A percentile compares a stretch with the other conserved stretches of the same genome.
phyloP scores from a whole-genome alignment of 2,113 vertebrate species.

The Meles meles region DNA sequence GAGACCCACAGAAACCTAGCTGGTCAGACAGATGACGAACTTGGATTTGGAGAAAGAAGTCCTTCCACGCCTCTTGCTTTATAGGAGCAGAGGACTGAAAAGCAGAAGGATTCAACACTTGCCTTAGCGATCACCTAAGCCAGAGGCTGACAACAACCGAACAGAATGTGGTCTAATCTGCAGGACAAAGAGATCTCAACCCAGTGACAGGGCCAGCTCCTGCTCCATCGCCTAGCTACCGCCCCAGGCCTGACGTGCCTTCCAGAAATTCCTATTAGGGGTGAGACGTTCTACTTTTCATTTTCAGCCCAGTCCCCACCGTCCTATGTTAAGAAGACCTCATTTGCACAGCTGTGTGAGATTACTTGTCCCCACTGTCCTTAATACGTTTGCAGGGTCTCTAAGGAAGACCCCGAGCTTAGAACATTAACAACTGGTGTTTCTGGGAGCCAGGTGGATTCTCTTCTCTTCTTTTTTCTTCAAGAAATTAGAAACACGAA shows the following conservation, averaged over 20 bases:
- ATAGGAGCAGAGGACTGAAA: background rate
- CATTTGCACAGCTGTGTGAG: background rate
- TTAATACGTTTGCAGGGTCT: background rate
- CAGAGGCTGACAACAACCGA: background rate
- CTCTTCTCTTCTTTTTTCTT: background rate
- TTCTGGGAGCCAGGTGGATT: background rate
- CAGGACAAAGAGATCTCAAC: background rate
- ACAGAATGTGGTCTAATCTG: background rate
- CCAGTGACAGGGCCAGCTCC: rapidly evolving
- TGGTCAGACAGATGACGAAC: background rate
- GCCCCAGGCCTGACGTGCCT: rapidly evolving
- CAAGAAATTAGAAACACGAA: background rate
- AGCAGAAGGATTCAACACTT: background rate
- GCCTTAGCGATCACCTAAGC: background rate
- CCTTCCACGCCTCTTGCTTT: background rate
- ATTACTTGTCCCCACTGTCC: background rate
- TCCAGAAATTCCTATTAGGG: background rate
- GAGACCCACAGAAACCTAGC: background rate
- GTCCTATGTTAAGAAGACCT: background rate
- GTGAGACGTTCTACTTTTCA: background rate
- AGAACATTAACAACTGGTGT: background rate
- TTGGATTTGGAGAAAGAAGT: background rate
- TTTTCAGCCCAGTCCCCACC: background rate
- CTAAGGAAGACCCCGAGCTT: background rate
- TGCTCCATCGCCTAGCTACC: background rate